These are phyloP conservation scores for Sympetrum striolatum DNA, from an alignment of 2,888 invertebrate species.

Conservation along the genomic window DNA sequence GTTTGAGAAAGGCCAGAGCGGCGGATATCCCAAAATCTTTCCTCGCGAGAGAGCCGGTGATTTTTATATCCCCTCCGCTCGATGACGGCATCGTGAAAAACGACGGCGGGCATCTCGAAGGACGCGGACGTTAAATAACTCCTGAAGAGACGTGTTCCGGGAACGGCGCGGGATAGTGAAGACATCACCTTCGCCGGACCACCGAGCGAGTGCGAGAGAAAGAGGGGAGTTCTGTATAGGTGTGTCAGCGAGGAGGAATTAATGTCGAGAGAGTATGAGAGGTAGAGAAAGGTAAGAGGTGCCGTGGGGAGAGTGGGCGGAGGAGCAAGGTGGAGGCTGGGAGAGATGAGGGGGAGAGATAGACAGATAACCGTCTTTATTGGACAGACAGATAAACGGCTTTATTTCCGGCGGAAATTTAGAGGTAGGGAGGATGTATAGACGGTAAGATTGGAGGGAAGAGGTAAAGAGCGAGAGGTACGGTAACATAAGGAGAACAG, in stretches of 20 bases:
- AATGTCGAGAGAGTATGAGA: not conserved
- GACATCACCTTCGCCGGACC: not conserved
- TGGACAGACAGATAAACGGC: too few relatives aligned
- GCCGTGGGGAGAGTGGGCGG: not conserved
- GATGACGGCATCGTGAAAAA: not conserved
- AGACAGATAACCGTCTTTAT: too few relatives aligned
- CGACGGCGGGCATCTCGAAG: not conserved
- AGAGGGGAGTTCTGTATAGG: not conserved
- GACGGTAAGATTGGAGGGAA: not conserved
- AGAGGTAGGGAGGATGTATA: too few relatives aligned
- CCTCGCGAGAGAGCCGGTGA: not conserved
- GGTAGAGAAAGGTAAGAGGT: too few relatives aligned
- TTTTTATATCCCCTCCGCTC: not conserved
- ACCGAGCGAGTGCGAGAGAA: not conserved
- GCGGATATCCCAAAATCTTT: not conserved
- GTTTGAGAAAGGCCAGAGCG: too few relatives aligned
- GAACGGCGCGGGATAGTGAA: not conserved
- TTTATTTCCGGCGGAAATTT: too few relatives aligned
- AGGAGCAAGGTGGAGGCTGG: too few relatives aligned
- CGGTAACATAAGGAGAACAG: not conserved
- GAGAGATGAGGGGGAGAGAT: too few relatives aligned
- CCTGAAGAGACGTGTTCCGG: not conserved
- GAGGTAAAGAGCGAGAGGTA: not conserved
- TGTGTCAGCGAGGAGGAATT: not conserved
- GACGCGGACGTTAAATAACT: not conserved